Base-by-base conservation (phyloP, 2,797 vertebrate genomes). In the Oreochromis grahami region DNA sequence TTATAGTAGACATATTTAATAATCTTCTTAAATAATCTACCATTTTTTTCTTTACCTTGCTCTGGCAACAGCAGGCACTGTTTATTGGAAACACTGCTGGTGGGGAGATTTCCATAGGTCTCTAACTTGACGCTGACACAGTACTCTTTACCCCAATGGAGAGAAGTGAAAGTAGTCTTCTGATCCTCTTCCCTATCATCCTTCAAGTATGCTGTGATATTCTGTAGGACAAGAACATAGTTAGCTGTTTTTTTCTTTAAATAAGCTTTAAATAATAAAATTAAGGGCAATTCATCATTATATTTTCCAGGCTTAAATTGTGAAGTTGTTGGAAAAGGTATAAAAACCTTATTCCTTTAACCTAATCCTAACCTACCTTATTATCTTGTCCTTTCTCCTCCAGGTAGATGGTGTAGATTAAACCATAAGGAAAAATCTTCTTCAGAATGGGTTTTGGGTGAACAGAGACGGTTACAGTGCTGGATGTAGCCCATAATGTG, bases 51-150 rank as follows among this genome's bases (percentile, higher is more conserved):
- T 84, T 87, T 90, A 97, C 97, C 95, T 94, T 79, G 79, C 24
- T 92, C 87, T 19, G 95, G 94, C 6, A 95, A 91, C 13, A 26
- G 19, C 65, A 96, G 76, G 81, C 96, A 97, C 34, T 93, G 79
- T 63, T 78, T 13, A 1, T 78, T 3, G 4, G 95, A 95, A 5
- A 76, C 8, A 1, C 2, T 1, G 48, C 94, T 96, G 7, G 0
- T 2, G 3, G 8, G 2, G 0, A 0, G 0, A 19, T 8, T 45
- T 55, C 80, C 84, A 0, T 0, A 50, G 43, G 77, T 72, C 55
- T 93, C 80, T 1, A 95, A 84, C 52, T 14, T 87, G 34, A 95
- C 8, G 21, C 74, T 91, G 68, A 97, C 83, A 21, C 97, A 97
- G 85, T 97, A 97, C 14, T 89, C 77, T 51, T 15, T 89, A 8